Percentiles rank a stretch among this genome's conserved stretches.
phyloP scores from a whole-genome alignment of 2,797 vertebrate species.

The Avahi laniger region DNA sequence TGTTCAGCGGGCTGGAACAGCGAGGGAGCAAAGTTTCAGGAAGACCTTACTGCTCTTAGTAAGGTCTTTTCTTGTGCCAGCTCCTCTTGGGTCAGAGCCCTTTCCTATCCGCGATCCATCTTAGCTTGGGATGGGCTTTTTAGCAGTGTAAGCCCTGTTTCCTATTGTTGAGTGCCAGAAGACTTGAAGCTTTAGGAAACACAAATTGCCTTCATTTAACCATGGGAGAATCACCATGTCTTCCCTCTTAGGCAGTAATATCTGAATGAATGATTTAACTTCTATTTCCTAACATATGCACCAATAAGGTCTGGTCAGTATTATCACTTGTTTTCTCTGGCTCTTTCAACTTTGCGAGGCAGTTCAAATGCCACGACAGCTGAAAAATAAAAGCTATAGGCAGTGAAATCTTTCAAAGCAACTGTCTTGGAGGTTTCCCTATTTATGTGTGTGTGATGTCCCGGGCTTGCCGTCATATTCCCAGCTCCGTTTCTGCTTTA shows the following conservation, averaged over 20 bases:
- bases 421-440: not conserved
- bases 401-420: not conserved
- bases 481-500: not conserved
- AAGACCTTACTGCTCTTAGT: rapidly evolving
- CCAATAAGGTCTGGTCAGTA: not conserved
- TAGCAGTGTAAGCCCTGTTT: not conserved
- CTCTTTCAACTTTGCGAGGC: not conserved
- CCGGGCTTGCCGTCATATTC: not conserved
- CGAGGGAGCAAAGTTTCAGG: not conserved
- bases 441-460: not conserved
- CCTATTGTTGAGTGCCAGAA: not conserved
- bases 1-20: rapidly evolving
- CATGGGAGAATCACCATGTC: not conserved
- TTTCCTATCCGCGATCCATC: not conserved
- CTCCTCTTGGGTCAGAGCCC: not conserved
- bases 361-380: not conserved
- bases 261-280: not conserved
- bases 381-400: not conserved
- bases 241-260: not conserved
- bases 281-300: not conserved
- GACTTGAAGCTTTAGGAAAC: not conserved
- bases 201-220: not conserved
- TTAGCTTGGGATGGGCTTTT: not conserved
- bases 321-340: not conserved
- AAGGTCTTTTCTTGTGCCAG: not conserved